Evolutionary conservation across 2,888 invertebrate species (phyloP).

Genomic region (Acholoe squamosa): DNA sequence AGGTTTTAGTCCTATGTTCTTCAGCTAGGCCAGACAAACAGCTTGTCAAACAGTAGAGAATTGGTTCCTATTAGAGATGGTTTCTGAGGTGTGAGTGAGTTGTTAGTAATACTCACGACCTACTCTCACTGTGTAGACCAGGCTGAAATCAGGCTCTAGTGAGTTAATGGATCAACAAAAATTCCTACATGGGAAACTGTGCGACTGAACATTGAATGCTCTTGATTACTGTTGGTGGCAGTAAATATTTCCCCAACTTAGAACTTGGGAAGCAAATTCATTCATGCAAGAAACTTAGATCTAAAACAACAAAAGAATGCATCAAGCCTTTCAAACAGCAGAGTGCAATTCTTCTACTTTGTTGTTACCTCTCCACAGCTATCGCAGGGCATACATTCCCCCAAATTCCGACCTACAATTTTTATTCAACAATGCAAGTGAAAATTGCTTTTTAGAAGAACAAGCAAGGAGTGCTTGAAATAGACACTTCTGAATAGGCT

Average conservation of each 20-base stretch:
- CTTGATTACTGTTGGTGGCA: background rate
- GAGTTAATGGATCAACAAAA: background rate
- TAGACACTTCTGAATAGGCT: too few relatives aligned
- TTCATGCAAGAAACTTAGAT: conserved; percentile 11
- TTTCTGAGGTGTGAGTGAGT: background rate
- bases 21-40: background rate
- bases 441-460: background rate
- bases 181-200: background rate
- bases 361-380: conserved; percentile 21
- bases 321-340: background rate
- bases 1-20: background rate
- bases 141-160: background rate
- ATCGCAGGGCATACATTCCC: conserved; percentile 20
- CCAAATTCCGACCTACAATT: conserved; percentile 47
- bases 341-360: background rate
- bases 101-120: background rate
- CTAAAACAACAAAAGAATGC: background rate
- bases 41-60: background rate
- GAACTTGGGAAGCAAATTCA: background rate
- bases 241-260: background rate
- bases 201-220: background rate
- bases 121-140: conserved; percentile 15
- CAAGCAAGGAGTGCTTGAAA: background rate
- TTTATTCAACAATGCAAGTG: background rate
- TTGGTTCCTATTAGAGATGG: background rate